Evolutionary conservation across 2,113 vertebrate species (phyloP), one percentile per base, ranked within the genome.

Genomic region (Passer domesticus): DNA sequence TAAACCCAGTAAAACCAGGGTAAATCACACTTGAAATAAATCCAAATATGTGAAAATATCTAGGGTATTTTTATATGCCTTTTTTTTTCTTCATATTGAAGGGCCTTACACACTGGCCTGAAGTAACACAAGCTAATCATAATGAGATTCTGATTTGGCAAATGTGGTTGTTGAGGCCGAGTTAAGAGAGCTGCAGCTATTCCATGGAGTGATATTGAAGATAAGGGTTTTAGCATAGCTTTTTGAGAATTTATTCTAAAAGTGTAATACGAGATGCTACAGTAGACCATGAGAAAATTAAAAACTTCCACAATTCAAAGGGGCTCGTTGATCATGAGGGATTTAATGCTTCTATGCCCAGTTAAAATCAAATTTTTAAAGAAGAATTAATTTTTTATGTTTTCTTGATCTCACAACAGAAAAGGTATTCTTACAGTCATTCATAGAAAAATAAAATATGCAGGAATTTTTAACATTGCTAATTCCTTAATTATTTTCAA

Each of bases 61-160:
- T 49, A 72, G 30, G n/a, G 21, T 66, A 62, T 8, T 4, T 0
- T 58, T 77, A 67, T 15, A 67, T 43, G 12, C 6, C 11, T 2
- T 66, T 31, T 28, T 37, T 5, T 39, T 5, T n/a, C 4, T 35
- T 5, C 7, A 7, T 39, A 25, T 55, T 60, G 43, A 87, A 89
- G 10, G 33, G 35, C 25, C 33, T 85, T 60, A 56, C 17, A 37
- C 22, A 15, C 11, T 39, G 44, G 23, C 21, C 77, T 91, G 62
- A 69, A 87, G 73, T 55, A 63, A 84, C 25, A 79, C 1, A 0
- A 68, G 21, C 35, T 92, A 60, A 63, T 78, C 78, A 78, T 56
- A 7, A 39, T 37, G 66, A 83, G 59, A 90, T 83, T 88, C 49
- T 83, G 55, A 92, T 82, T 70, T 74, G n/a, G 50, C 22, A 90